phyloP scores from a whole-genome alignment of 1,140 invertebrate species.

The Leptinotarsa lineolata region DNA sequence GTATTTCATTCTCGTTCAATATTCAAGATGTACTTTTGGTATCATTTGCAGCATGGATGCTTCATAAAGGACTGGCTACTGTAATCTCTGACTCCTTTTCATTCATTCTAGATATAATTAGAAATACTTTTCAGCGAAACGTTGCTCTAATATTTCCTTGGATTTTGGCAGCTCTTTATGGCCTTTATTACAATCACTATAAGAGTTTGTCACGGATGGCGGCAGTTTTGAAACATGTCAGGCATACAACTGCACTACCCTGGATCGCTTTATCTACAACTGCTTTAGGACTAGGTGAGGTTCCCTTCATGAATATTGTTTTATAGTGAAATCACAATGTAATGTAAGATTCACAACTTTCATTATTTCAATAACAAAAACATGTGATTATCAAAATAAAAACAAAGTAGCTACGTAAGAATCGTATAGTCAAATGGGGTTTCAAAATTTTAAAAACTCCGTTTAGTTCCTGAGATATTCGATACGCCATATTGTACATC shows the following conservation, averaged over 20 bases:
- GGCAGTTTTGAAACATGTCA: conserved; percentile 31
- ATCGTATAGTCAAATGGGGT: too few species aligned
- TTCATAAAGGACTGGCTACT: conserved; percentile 34
- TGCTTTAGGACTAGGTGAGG: conserved; percentile 33
- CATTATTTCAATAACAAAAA: too few species aligned
- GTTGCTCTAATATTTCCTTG: conserved; percentile 38
- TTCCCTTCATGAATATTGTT: not conserved
- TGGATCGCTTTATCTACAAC: conserved; percentile 38
- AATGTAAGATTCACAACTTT: too few species aligned
- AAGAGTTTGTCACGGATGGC: conserved; percentile 36
- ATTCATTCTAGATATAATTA: not conserved
- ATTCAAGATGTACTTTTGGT: conserved; percentile 38
- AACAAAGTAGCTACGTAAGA: too few species aligned
- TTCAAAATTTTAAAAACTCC: too few species aligned
- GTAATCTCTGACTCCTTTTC: conserved; percentile 22
- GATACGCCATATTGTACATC: too few species aligned
- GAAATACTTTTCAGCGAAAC: conserved; percentile 34
- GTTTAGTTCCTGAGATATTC: too few species aligned
- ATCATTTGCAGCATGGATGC: conserved; percentile 36
- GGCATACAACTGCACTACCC: conserved; percentile 32
- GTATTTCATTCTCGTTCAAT: conserved; percentile 37
- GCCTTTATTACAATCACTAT: conserved; percentile 42
- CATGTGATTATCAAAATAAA: too few species aligned
- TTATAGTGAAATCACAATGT: too few species aligned
- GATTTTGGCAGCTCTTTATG: conserved; percentile 34